Evolutionary conservation across 2,113 vertebrate genomes (phyloP), one percentile per base, ranked within the genome.

Genomic region (Hippoglossus stenolepis): DNA sequence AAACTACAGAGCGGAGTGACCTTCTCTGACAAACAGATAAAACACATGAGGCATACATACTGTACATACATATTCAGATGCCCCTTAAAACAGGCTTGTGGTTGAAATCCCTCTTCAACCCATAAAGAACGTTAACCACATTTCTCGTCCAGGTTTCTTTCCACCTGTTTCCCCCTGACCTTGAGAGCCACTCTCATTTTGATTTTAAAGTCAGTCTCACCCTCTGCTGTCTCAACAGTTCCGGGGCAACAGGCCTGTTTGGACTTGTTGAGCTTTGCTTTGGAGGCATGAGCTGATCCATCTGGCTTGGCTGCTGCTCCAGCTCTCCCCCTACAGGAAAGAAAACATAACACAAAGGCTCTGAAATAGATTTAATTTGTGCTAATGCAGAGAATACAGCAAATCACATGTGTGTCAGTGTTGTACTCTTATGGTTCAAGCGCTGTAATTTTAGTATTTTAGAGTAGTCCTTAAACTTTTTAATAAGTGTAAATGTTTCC

Each of bases 301-400:
- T 69, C 67, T 7, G 65, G 31, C 51, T 60, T 84, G 8, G 56
- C 38, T 49, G 21, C 63, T 70, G 86, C 82, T 79, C 14, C 81
- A 77, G 68, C 35, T 70, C 88, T 83, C 80, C 95, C 91, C 83
- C 93, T 94, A 61, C 77, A 92, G 92, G 91, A 57, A 13, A 61
- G 20, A 76, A 59, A 47, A 21, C 28, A 26, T 7, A 67, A 58
- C 20, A 60, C 73, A 61, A 5, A 3, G 0, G 8, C 51, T 3
- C 51, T 20, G 51, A 54, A 54, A 21, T 45, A 54, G 4, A 49
- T 49, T 17, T 18, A 5, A 49, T 3, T 43, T 3, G 11, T 13
- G 11, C 12, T 43, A 13, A 43, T 13, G 12, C 47, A 51, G 18
- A 18, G 7, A 18, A 9, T 18, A 51, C 47, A 51, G 47, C 18